Evolutionary conservation across 2,797 vertebrate genomes (phyloP).

Genomic region (Sebastes nivosus): DNA sequence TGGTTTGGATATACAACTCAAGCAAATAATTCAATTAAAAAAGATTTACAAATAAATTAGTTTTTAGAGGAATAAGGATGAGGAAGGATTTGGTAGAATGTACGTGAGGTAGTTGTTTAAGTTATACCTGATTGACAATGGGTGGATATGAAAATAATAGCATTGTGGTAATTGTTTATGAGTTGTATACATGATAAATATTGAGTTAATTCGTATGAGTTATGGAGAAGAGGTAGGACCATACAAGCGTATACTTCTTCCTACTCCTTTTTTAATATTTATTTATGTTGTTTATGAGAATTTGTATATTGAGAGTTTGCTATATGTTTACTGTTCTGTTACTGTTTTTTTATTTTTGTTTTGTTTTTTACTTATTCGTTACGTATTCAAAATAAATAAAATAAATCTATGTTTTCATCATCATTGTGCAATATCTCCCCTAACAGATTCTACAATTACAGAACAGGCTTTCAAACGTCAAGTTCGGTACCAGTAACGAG

Average conservation of each 20-base stretch:
- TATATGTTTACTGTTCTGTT: not conserved
- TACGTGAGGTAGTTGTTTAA: not conserved
- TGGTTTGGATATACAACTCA: not conserved
- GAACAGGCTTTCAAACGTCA: slow-evolving; percentile 1
- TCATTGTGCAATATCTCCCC: not conserved
- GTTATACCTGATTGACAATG: no score
- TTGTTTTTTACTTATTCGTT: not conserved
- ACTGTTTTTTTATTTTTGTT: not conserved
- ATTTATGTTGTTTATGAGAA: no score
- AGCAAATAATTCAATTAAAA: not conserved
- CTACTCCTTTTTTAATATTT: no score
- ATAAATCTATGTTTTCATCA: not conserved
- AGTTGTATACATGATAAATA: not conserved
- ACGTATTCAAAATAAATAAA: not conserved
- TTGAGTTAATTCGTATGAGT: not conserved
- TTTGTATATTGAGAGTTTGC: not conserved
- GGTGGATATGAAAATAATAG: no score
- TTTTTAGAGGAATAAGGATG: not conserved
- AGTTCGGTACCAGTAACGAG: slow-evolving; percentile 36
- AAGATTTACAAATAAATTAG: not conserved
- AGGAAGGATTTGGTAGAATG: not conserved
- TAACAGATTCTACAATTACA: not conserved
- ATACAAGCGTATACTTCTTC: not conserved
- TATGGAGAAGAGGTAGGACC: not conserved
- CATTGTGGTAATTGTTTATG: not conserved